phyloP scores from a whole-genome alignment of 2,113 vertebrate species.

The Corydoras sp. region DNA sequence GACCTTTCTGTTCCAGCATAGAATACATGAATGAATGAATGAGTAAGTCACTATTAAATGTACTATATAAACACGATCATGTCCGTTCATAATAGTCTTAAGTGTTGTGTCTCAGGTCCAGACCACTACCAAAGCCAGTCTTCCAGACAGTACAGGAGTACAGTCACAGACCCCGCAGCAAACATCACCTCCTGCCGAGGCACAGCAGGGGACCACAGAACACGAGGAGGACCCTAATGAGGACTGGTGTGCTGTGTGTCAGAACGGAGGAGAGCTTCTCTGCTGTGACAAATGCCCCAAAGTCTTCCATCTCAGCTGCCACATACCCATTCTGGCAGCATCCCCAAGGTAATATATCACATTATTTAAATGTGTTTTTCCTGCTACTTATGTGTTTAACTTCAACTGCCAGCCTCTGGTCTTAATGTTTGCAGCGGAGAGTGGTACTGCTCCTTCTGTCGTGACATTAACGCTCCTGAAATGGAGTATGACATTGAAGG shows the following conservation, averaged over 20 bases:
- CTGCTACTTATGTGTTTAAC: too few species aligned
- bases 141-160: slow-evolving; percentile 70
- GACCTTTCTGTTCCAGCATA: too few species aligned
- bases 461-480: slow-evolving; percentile 78
- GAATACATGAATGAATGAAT: too few species aligned
- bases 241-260: slow-evolving; percentile 97
- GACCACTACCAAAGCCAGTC: slow-evolving; percentile 59
- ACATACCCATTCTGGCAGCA: slow-evolving; percentile 84
- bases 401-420: not conserved
- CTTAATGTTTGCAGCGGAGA: slow-evolving; percentile 73
- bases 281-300: slow-evolving; percentile 97
- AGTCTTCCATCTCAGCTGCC: slow-evolving; percentile 93
- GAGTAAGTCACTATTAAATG: too few species aligned
- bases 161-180: slow-evolving; percentile 53
- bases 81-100: not conserved
- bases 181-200: slow-evolving; percentile 33
- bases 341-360: slow-evolving; percentile 78
- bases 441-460: slow-evolving; percentile 91
- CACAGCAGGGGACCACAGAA: slow-evolving; percentile 58
- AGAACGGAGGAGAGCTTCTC: slow-evolving; percentile 92
- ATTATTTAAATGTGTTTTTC: too few species aligned
- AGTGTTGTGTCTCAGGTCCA: slow-evolving; percentile 58
- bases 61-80: too few species aligned
- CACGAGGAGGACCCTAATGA: slow-evolving; percentile 76
- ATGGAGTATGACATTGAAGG: slow-evolving; percentile 81